Percentiles rank a stretch among this genome's conserved stretches.
Evolutionary conservation across 2,113 vertebrate species (phyloP).

Genomic region (Pipa parva): DNA sequence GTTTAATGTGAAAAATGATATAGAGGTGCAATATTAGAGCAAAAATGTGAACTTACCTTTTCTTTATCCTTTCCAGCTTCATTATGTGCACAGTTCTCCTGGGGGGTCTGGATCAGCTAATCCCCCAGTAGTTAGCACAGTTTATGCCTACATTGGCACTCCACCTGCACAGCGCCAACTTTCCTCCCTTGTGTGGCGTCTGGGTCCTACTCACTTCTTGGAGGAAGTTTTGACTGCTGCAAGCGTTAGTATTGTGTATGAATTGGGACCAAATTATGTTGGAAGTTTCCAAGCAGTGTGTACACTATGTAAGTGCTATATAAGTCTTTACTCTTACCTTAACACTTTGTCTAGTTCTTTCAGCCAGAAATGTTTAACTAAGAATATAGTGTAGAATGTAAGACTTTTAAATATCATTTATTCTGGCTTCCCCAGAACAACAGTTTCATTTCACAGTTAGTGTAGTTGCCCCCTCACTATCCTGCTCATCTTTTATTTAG

Average conservation of each 20-base stretch:
- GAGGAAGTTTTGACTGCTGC: conserved; percentile 88
- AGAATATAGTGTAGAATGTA: too few relatives aligned
- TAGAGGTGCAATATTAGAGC: too few relatives aligned
- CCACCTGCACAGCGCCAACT: conserved; percentile 89
- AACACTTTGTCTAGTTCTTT: too few relatives aligned
- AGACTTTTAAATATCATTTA: too few relatives aligned
- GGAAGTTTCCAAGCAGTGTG: conserved; percentile 94
- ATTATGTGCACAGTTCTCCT: conserved; percentile 88
- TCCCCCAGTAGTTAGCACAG: conserved; percentile 88
- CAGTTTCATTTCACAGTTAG: too few relatives aligned
- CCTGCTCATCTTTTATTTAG: too few relatives aligned
- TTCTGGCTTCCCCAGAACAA: too few relatives aligned
- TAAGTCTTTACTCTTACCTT: neutral
- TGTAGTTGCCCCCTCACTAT: too few relatives aligned
- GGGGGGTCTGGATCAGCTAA: conserved; percentile 89
- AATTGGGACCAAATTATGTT: conserved; percentile 87
- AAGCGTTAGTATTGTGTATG: conserved; percentile 80
- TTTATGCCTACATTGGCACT: conserved; percentile 86
- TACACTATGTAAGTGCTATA: conserved; percentile 83
- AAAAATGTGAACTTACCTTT: too few relatives aligned
- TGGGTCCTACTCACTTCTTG: conserved; percentile 91
- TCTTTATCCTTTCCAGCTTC: conserved; percentile 69
- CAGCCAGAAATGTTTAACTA: too few relatives aligned
- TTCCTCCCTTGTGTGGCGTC: conserved; percentile 85
- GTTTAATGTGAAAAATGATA: too few relatives aligned